Percentiles rank a stretch among this genome's conserved stretches.
Conservation (phyloP, 2,113 vertebrate species). For the Dinomys branickii region DNA sequence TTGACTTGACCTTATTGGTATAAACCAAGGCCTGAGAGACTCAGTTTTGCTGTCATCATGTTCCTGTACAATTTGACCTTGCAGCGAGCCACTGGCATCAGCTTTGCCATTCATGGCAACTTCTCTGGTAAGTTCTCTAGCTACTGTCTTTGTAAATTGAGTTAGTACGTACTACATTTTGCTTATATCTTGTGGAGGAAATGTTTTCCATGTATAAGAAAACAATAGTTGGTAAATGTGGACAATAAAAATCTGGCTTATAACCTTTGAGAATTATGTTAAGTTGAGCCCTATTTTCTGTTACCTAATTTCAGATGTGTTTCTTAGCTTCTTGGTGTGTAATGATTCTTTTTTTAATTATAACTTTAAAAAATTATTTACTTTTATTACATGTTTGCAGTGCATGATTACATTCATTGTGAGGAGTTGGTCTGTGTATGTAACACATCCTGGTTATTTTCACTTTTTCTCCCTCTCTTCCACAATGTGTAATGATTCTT, state of each 20-base stretch:
- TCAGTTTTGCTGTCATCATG: constrained; percentile 84
- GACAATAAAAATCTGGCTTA: not conserved
- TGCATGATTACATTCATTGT: not conserved
- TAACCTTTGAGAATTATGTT: not conserved
- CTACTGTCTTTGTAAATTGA: fast-evolving
- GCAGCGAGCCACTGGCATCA: constrained; percentile 97
- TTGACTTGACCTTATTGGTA: constrained; percentile 37
- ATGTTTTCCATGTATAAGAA: not conserved
- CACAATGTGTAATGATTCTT: not conserved
- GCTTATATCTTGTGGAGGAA: not conserved
- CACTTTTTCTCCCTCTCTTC: not conserved
- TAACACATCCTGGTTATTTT: not conserved
- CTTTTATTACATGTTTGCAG: not conserved
- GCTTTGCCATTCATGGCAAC: constrained; percentile 98
- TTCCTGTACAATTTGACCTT: constrained; percentile 98
- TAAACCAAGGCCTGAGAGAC: constrained; percentile 43
- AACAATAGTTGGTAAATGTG: not conserved
- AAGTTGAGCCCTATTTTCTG: not conserved
- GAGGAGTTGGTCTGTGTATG: not conserved
- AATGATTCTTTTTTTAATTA: not conserved
- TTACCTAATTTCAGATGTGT: not conserved
- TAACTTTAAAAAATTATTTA: not conserved
- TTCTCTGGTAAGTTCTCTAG: constrained; percentile 92
- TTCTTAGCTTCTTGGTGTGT: not conserved
- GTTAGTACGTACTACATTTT: not conserved